Conservation (phyloP, 2,113 vertebrate genomes). For the Bettongia penicillata region DNA sequence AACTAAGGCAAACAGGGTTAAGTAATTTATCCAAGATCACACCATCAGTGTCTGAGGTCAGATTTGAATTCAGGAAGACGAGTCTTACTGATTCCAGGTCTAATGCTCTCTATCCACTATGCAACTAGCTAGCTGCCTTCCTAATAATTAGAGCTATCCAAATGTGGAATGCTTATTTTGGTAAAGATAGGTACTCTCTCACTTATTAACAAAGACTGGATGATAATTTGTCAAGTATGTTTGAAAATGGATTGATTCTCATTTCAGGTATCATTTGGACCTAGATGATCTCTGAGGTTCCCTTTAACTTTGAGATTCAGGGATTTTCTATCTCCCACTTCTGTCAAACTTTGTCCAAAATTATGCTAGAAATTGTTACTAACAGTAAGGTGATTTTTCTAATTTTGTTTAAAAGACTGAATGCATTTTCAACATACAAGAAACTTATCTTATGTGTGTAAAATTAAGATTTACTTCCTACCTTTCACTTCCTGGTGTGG, state of each 20-base stretch:
- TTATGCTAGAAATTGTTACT: background rate
- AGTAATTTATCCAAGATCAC: background rate
- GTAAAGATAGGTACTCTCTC: background rate
- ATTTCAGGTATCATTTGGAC: background rate
- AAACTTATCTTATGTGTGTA: background rate
- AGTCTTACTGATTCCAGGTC: no score
- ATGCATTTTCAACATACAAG: constrained; percentile 63
- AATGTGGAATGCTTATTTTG: background rate
- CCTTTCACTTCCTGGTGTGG: constrained; percentile 98
- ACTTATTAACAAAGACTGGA: background rate
- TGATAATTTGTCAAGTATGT: background rate
- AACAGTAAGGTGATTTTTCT: background rate
- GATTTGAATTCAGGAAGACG: background rate
- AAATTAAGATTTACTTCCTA: constrained; percentile 78
- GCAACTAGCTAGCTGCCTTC: background rate
- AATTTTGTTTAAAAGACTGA: constrained; percentile 44
- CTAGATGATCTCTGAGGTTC: background rate
- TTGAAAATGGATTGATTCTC: background rate
- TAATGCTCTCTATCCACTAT: no score
- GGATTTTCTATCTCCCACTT: background rate
- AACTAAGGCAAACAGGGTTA: background rate
- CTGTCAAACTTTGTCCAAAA: background rate
- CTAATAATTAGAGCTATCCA: background rate
- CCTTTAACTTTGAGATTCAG: background rate
- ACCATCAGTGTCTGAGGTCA: background rate